Evolutionary conservation across 2,888 invertebrate species (phyloP).

Genomic region (Ligdia adustata): DNA sequence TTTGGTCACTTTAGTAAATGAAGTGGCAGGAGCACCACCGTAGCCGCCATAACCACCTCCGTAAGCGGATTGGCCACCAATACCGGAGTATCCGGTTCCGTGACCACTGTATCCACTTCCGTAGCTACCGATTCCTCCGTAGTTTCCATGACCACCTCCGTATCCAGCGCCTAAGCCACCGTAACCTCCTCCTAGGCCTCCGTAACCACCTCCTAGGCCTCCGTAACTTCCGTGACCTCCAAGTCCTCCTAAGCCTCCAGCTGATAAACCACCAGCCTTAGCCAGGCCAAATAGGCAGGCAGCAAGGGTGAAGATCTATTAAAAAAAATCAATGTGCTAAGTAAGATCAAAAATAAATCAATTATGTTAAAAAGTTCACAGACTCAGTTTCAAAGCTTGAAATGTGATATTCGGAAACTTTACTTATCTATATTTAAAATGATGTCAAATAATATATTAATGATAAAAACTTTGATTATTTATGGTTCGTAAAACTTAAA

Average conservation of each 20-base stretch:
- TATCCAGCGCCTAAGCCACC: slow-evolving; percentile 20
- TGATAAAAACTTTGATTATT: slow-evolving; percentile 11
- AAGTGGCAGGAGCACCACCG: slow-evolving; percentile 40
- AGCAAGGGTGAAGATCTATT: slow-evolving; percentile 52
- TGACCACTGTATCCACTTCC: slow-evolving; percentile 28
- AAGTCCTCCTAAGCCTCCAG: slow-evolving; percentile 21
- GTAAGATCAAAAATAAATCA: too few species aligned
- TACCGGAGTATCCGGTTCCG: slow-evolving; percentile 23
- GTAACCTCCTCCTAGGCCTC: slow-evolving; percentile 27
- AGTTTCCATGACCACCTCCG: slow-evolving; percentile 13
- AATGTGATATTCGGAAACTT: too few species aligned
- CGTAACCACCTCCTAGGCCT: slow-evolving; percentile 24
- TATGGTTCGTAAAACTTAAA: slow-evolving; percentile 15
- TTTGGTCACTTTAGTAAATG: slow-evolving; percentile 44
- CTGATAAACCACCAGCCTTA: slow-evolving; percentile 39
- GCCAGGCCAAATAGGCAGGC: slow-evolving; percentile 56
- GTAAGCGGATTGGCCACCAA: slow-evolving; percentile 14
- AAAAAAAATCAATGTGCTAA: too few species aligned
- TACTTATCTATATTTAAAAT: too few species aligned
- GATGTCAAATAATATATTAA: too few species aligned
- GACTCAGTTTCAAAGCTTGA: too few species aligned
- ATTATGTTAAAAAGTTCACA: too few species aligned
- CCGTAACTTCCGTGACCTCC: slow-evolving; percentile 24
- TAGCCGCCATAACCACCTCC: slow-evolving; percentile 28
- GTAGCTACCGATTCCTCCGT: slow-evolving; percentile 2